phyloP scores from a whole-genome alignment of 2,797 vertebrate species.

The Otolemur crassicaudatus region DNA sequence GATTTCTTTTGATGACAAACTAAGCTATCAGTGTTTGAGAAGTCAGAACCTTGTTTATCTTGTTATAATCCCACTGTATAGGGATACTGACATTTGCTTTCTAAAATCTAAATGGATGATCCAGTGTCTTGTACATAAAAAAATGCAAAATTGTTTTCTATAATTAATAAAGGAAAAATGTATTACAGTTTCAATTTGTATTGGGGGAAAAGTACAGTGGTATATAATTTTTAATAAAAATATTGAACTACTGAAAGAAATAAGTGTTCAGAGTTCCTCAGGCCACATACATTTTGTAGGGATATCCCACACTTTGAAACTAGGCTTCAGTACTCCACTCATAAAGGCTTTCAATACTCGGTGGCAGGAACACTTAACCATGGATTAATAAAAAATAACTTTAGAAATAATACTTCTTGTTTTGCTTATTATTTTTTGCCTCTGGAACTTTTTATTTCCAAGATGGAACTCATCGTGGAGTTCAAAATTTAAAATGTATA shows the following conservation, averaged over 20 bases:
- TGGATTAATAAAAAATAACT: neutral
- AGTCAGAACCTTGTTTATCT: neutral
- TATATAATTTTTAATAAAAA: constrained; percentile 25
- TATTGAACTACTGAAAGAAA: neutral
- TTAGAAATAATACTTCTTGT: constrained; percentile 15
- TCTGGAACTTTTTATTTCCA: constrained; percentile 56
- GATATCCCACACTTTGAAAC: neutral
- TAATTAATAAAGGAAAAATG: neutral
- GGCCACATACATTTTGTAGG: neutral
- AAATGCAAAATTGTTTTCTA: neutral
- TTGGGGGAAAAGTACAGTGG: neutral
- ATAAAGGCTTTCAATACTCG: neutral
- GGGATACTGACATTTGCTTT: neutral
- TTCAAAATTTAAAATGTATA: constrained; percentile 41
- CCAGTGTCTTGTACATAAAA: neutral
- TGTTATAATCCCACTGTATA: neutral
- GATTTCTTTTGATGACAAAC: neutral
- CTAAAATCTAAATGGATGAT: constrained; percentile 10
- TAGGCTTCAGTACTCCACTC: neutral
- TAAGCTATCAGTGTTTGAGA: neutral
- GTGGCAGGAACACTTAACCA: neutral
- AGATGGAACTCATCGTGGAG: constrained; percentile 6
- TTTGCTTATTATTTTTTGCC: constrained; percentile 14
- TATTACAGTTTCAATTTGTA: neutral
- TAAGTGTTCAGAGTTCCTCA: neutral